Conservation (phyloP, 2,888 invertebrate genomes). For the Apamea epomidion region DNA sequence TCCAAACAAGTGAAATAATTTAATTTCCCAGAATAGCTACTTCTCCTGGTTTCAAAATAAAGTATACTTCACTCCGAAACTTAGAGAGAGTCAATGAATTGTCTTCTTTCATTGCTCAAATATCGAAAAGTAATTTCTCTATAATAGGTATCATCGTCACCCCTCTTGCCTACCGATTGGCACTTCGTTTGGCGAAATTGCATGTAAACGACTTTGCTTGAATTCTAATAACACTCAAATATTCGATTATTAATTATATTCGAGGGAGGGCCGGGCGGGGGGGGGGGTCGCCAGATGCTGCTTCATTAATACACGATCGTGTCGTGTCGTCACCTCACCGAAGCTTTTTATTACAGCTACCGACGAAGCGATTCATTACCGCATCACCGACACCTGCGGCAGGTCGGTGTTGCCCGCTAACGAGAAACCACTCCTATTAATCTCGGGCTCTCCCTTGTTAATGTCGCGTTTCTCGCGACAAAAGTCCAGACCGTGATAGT, state of each 20-base stretch:
- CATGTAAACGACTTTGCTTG: conserved; percentile 20
- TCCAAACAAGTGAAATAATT: background rate
- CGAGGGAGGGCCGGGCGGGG: background rate
- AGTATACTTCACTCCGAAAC: background rate
- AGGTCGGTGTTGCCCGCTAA: conserved; percentile 17
- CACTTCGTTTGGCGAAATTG: conserved; percentile 20
- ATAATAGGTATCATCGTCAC: conserved; percentile 7
- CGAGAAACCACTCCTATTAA: conserved; percentile 38
- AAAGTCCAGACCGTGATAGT: conserved; percentile 30
- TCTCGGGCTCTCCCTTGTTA: conserved; percentile 7
- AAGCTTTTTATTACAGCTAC: conserved; percentile 19
- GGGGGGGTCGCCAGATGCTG: conserved; percentile 8
- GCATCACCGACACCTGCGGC: conserved; percentile 16
- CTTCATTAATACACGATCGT: conserved; percentile 16
- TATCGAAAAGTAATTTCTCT: conserved; percentile 37
- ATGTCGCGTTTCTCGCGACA: conserved; percentile 28
- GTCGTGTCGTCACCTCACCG: conserved; percentile 21
- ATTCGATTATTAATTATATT: conserved; percentile 35
- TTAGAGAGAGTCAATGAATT: background rate
- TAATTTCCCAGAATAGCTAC: background rate
- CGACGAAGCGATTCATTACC: conserved; percentile 23
- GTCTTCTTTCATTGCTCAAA: conserved; percentile 18
- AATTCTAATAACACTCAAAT: conserved; percentile 49
- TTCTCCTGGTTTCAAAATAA: background rate
- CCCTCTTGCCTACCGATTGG: conserved; percentile 11